Evolutionary conservation across 2,797 vertebrate genomes (phyloP), one percentile per base, ranked within the genome.

Genomic region (Characodon lateralis): DNA sequence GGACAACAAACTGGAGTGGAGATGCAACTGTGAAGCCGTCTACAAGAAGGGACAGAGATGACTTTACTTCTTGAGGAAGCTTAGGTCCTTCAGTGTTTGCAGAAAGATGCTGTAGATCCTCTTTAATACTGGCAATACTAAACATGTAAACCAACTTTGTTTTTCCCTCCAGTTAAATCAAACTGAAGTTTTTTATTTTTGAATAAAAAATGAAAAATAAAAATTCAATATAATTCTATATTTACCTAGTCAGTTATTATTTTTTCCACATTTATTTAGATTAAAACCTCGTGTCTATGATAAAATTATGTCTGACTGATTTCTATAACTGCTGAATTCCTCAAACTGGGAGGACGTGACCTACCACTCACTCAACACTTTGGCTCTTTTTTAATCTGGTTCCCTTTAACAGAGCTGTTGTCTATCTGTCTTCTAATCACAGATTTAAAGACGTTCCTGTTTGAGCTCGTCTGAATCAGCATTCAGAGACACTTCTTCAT

Each of bases 381-480:
- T 31, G 2, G 16, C 12, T 63, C 35, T 35, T 63, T 63, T 61
- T 61, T 3, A 63, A 18, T 16, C 31, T 35, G 61, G 31, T 35
- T 63, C 16, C 18, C 16, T 35, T 9, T 3, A 61, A 28, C 61
- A 35, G 28, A 63, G 16, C 28, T 63, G 26, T 83, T 79, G 85
- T 28, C 74, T 76, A 63, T 80, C 79, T 68, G 68, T 84, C 74
- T 91, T 50, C 84, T 80, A 86, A 82, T 88, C 85, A 87, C 78
- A 85, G 79, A 88, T 87, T 66, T 43, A 31, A 83, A 80, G n/a
- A 76, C 86, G 80, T 88, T 83, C 83, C 76, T 53, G 69, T 91
- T 81, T 83, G 75, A 82, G 75, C 85, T 89, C 77, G 66, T 81
- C 84, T 85, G 74, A 76, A 74, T 87, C 74, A 84, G 1, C 77